Evolutionary conservation across 2,113 vertebrate species (phyloP).

Genomic region (Acinonyx jubatus): DNA sequence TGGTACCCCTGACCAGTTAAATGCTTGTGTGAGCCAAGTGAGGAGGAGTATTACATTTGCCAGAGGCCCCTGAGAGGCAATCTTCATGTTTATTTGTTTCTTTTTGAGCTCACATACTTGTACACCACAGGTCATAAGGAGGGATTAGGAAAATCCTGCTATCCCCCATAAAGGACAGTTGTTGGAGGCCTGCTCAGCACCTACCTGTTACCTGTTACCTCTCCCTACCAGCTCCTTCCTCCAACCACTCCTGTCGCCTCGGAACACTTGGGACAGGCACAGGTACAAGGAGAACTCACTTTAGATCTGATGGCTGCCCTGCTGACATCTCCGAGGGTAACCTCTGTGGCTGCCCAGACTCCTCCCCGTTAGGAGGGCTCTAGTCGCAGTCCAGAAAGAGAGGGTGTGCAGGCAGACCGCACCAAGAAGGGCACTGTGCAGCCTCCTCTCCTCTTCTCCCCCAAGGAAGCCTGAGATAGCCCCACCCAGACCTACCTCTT

Average conservation of each 20-base stretch:
- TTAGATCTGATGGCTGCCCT: neutral
- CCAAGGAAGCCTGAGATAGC: neutral
- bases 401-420: neutral
- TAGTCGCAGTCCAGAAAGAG: neutral
- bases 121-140: constrained; percentile 24
- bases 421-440: neutral
- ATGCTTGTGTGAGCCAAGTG: constrained; percentile 49
- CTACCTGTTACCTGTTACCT: neutral
- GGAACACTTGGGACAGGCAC: neutral
- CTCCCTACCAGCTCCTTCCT: neutral
- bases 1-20: constrained; percentile 58
- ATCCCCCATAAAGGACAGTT: neutral
- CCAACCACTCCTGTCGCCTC: neutral
- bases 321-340: neutral
- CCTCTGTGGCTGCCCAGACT: neutral
- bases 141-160: constrained; percentile 12
- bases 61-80: constrained; percentile 29
- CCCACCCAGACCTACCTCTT: constrained; percentile 89
- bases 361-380: neutral
- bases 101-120: constrained; percentile 39
- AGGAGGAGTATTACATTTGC: constrained; percentile 56
- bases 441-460: neutral
- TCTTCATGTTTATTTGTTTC: constrained; percentile 59
- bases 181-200: neutral
- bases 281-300: neutral